phyloP scores from a whole-genome alignment of 2,888 invertebrate genomes.

The Morpho achilles region DNA sequence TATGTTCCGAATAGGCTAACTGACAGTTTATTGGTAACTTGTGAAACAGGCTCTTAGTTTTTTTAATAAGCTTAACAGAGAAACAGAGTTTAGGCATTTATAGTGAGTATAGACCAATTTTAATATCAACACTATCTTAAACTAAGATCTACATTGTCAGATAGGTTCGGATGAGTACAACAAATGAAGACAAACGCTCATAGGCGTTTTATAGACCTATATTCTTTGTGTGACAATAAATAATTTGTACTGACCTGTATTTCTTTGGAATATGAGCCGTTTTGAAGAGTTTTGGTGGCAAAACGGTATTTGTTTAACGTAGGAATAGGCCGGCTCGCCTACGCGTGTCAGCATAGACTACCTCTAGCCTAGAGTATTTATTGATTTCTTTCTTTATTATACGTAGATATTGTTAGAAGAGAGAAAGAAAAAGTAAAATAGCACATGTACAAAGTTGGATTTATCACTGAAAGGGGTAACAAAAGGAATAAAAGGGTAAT shows the following conservation, averaged over 20 bases:
- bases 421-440: no score
- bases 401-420: no score
- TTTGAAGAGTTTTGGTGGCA: slow-evolving; percentile 5
- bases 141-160: not conserved
- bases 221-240: not conserved
- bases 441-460: no score
- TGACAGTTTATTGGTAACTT: no score
- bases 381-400: no score
- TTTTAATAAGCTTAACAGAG: no score
- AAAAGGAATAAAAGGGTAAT: no score
- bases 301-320: slow-evolving; percentile 7
- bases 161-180: slow-evolving; percentile 13
- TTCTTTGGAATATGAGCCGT: slow-evolving; percentile 1
- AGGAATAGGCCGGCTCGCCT: slow-evolving; percentile 15
- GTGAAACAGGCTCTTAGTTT: no score
- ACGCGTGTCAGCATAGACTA: slow-evolving; percentile 13
- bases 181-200: slow-evolving; percentile 31
- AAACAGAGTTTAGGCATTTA: no score
- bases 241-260: slow-evolving; percentile 9
- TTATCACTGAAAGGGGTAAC: no score
- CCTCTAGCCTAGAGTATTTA: no score
- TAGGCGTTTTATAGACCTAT: slow-evolving; percentile 27
- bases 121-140: slow-evolving; percentile 1
- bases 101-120: not conserved
- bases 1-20: no score